phyloP scores from a whole-genome alignment of 1,140 invertebrate species.

The Oedothorax gibbosus region DNA sequence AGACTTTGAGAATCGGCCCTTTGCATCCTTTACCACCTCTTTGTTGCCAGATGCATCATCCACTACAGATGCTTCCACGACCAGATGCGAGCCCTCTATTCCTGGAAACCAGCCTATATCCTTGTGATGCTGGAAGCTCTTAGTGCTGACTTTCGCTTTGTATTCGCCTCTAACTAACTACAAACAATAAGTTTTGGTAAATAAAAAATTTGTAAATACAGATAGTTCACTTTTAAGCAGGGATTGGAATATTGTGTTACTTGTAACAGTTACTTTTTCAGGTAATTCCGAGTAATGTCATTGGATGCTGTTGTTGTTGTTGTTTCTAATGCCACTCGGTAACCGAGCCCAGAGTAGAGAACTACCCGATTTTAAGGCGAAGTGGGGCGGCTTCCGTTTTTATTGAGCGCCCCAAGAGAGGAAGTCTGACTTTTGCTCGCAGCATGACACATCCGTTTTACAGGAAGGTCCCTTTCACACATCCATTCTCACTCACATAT shows the following conservation, averaged over 20 bases:
- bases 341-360: no score
- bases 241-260: not conserved
- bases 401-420: no score
- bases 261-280: no score
- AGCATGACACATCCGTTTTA: no score
- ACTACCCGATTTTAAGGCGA: no score
- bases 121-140: constrained; percentile 62
- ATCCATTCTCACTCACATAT: no score
- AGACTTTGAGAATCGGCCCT: constrained; percentile 64
- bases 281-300: no score
- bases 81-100: constrained; percentile 63
- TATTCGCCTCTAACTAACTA: constrained; percentile 47
- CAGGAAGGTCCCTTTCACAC: no score
- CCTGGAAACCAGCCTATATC: constrained; percentile 65
- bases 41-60: constrained; percentile 67
- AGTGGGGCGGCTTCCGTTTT: no score
- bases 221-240: not conserved
- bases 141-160: constrained; percentile 57
- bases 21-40: constrained; percentile 63
- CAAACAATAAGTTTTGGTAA: not conserved
- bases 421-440: no score
- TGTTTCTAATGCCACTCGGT: no score
- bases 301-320: no score
- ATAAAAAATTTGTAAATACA: not conserved
- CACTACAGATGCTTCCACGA: constrained; percentile 66